These are phyloP conservation scores for Papilio aristodemus DNA, from an alignment of 1,140 invertebrate species.

Conservation along the genomic window DNA sequence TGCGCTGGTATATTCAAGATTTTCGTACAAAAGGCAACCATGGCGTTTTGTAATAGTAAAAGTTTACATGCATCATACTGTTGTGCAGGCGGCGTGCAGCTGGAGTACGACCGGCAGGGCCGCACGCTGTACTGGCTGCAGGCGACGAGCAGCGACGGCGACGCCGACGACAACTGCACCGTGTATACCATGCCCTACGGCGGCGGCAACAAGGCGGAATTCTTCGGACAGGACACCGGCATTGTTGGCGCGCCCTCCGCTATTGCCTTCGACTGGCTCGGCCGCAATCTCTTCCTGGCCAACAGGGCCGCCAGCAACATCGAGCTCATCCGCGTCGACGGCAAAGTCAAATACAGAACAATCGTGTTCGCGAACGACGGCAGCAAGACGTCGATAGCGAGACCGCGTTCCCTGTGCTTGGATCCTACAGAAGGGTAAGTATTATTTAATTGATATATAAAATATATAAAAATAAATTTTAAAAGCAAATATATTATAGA, in stretches of 20 bases:
- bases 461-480: no score
- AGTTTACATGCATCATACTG: not conserved
- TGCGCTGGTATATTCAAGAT: constrained; percentile 32
- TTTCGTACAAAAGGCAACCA: not conserved
- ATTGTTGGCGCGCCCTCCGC: constrained; percentile 94
- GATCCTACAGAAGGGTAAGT: constrained; percentile 94
- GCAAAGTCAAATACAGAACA: constrained; percentile 90
- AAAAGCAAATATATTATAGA: no score
- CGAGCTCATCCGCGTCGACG: constrained; percentile 93
- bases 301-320: constrained; percentile 95
- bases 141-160: constrained; percentile 85
- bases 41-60: not conserved
- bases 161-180: constrained; percentile 89
- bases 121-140: constrained; percentile 93
- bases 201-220: constrained; percentile 92
- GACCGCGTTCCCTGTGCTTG: constrained; percentile 92
- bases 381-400: constrained; percentile 90
- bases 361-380: constrained; percentile 96
- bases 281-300: constrained; percentile 96
- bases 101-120: constrained; percentile 95
- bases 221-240: constrained; percentile 89
- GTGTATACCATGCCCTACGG: constrained; percentile 91
- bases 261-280: constrained; percentile 97
- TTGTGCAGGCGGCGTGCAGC: constrained; percentile 84
- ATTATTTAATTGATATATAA: constrained; percentile 21